Evolutionary conservation across 92 coral and sea anemone genomes (phyloP), one percentile per base, ranked within the genome.

Genomic region (Phenganax stokvisi): DNA sequence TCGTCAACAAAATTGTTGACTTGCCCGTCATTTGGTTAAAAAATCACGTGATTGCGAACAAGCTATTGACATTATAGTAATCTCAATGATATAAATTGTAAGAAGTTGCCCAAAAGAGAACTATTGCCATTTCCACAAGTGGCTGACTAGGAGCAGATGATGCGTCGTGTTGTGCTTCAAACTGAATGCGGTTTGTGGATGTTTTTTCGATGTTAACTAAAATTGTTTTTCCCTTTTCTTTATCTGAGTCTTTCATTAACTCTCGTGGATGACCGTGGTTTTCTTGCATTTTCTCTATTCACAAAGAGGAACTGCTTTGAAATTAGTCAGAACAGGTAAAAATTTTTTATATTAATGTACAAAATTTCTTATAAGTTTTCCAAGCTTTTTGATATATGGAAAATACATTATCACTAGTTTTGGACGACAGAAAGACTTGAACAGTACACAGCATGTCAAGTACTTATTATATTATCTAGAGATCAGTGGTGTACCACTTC

Each of bases 251-350:
- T 37, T 68, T 68, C 73, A 10, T 29, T 53, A 0, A 37, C 25
- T 20, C 25, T 15, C 0, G 8, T 27, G 12, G 73, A 53, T 67
- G 51, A 4, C 13, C 28, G 72, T 67, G 51, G 12, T 67, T 67
- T 67, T 28, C 54, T 68, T 68, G 7, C 0, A 37, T 68, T 68
- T 29, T 79, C 63, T 47, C 83, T 79, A 76, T 29, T 67, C 68
- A 65, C 83, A 79, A 79, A 79, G 15, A 51, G 83, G 83, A 79
- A 63, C 83, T 79, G 74, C 51, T 17, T 51, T 57, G 55, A 55
- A 65, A 79, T 79, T 64, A 79, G 56, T 63, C 57, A 77, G 57
- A 59, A 57, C 66, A 73, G 73, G 73, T 68, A 68, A 30, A 27
- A 27, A 7, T 66, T 61, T 8, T 9, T 57, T 57, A 57, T 7